phyloP scores from a whole-genome alignment of 2,113 vertebrate species.

The Vulpes ferrilata region DNA sequence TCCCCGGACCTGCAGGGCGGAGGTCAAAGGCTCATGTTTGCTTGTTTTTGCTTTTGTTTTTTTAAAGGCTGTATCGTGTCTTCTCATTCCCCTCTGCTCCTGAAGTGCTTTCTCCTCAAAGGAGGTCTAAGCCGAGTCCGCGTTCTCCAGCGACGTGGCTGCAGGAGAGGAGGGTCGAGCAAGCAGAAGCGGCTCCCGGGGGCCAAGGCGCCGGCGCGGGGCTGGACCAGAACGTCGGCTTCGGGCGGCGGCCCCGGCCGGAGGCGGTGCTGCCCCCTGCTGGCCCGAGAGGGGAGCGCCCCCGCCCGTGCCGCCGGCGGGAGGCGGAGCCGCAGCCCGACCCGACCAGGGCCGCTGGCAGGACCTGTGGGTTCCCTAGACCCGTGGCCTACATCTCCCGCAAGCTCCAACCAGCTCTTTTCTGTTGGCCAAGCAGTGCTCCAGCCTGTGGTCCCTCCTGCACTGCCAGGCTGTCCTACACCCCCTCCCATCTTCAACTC shows the following conservation, averaged over 20 bases:
- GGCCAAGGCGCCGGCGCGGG: neutral
- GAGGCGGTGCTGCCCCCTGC: slow-evolving; percentile 61
- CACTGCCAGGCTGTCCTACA: neutral
- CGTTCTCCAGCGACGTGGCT: neutral
- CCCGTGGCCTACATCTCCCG: neutral
- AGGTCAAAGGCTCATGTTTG: no score
- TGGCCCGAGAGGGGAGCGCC: neutral
- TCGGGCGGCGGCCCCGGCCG: neutral
- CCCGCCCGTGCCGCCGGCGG: accelerated
- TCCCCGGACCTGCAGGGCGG: no score
- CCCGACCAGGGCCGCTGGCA: no score
- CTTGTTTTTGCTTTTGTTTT: no score
- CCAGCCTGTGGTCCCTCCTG: no score
- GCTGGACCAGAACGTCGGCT: accelerated
- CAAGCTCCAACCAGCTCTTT: neutral
- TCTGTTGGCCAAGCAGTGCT: neutral
- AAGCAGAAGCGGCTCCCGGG: accelerated
- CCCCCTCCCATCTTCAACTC: neutral
- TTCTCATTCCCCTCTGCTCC: neutral
- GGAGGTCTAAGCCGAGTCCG: neutral
- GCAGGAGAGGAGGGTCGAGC: neutral
- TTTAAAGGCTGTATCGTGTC: no score
- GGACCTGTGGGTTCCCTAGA: no score
- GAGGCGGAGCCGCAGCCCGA: neutral
- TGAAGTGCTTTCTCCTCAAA: neutral